Evolutionary conservation across 2,113 vertebrate species (phyloP).

Genomic region (Cyphotilapia sp.): DNA sequence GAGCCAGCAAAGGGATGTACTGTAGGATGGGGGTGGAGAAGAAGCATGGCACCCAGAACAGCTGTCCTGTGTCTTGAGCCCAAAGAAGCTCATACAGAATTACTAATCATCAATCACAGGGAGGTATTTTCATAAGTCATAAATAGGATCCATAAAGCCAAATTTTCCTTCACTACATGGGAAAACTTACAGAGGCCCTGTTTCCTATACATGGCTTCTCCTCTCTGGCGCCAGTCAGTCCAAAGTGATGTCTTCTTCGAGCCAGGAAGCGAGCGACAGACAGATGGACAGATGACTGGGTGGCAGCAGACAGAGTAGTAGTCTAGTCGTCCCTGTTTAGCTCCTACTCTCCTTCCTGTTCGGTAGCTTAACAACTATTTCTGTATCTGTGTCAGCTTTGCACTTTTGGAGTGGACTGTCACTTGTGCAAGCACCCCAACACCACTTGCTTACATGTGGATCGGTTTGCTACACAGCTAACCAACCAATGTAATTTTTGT

Average conservation of each 20-base stretch:
- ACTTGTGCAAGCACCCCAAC: not conserved
- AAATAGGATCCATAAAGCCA: constrained; percentile 31
- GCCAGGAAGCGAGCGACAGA: constrained; percentile 47
- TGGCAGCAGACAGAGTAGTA: constrained; percentile 10
- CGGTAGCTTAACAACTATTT: constrained; percentile 38
- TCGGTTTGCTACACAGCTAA: not conserved
- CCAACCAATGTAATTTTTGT: not conserved
- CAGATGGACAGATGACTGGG: constrained; percentile 25
- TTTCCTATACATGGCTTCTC: constrained; percentile 42
- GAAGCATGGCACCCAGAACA: constrained; percentile 15
- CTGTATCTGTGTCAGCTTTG: constrained; percentile 19
- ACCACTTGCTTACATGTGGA: not conserved
- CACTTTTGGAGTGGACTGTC: constrained; percentile 30
- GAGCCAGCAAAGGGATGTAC: not conserved
- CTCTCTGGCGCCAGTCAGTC: constrained; percentile 51
- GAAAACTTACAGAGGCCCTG: constrained; percentile 7
- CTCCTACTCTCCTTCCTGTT: constrained; percentile 15
- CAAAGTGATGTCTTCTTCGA: constrained; percentile 41
- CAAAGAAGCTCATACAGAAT: constrained; percentile 25
- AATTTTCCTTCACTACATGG: constrained; percentile 31
- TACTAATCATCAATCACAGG: constrained; percentile 51
- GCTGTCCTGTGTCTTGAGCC: constrained; percentile 28
- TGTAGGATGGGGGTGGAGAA: not conserved
- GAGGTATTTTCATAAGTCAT: constrained; percentile 53
- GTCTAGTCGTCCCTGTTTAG: constrained; percentile 37